phyloP scores from a whole-genome alignment of 2,797 vertebrate species.

The Hoplostethus atlanticus region DNA sequence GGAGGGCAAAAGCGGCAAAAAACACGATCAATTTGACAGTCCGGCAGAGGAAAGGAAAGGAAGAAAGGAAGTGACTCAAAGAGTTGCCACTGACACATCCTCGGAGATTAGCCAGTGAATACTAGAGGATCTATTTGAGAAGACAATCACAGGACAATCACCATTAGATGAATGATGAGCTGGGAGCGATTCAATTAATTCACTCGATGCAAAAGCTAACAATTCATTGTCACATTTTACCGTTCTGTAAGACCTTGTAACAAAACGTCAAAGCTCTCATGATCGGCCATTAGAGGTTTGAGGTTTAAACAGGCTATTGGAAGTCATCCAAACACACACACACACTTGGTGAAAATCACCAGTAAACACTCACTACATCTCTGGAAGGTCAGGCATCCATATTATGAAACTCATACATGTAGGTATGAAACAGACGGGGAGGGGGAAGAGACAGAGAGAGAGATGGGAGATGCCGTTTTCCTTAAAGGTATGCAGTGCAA shows the following conservation, averaged over 20 bases:
- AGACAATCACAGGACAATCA: conserved; percentile 17
- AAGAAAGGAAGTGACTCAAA: background rate
- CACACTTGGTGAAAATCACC: conserved; percentile 12
- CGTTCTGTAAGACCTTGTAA: conserved; percentile 11
- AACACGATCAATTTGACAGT: no score
- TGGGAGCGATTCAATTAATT: conserved; percentile 42
- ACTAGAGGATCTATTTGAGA: conserved; percentile 19
- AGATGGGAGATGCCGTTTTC: background rate
- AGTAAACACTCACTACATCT: conserved; percentile 4
- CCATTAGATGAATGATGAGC: conserved; percentile 30
- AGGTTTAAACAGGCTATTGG: background rate
- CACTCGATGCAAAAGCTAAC: conserved; percentile 34
- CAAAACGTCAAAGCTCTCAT: conserved; percentile 32
- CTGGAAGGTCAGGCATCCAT: conserved; percentile 27
- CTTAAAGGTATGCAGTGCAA: conserved; percentile 17
- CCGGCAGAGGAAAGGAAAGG: no score
- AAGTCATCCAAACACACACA: background rate
- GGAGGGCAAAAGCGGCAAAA: conserved; percentile 8
- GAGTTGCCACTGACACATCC: background rate
- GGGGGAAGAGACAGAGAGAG: background rate
- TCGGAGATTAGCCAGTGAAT: conserved; percentile 13
- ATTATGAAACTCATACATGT: conserved; percentile 14
- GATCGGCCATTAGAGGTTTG: conserved; percentile 13
- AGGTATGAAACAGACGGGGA: conserved; percentile 6
- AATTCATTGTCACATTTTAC: conserved; percentile 8